phyloP scores from a whole-genome alignment of 2,113 vertebrate species.

The Campylomormyrus numenius region DNA sequence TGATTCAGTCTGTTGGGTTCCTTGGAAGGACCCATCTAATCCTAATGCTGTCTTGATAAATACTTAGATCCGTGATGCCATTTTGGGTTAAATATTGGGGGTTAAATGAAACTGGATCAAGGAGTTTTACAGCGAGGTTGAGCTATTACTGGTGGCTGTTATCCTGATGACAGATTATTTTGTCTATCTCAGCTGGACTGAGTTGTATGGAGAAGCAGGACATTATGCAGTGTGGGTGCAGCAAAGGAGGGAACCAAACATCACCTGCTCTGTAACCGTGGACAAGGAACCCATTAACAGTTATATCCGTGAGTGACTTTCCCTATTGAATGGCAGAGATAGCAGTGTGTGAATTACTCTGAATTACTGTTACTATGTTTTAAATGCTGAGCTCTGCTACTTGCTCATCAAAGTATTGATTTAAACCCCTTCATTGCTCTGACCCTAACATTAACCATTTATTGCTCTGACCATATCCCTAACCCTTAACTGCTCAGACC shows the following conservation, averaged over 20 bases:
- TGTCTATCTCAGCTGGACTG: slow-evolving; percentile 51
- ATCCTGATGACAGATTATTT: slow-evolving; percentile 17
- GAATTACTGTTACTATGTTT: background rate
- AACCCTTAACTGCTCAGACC: background rate
- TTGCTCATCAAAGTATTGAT: background rate
- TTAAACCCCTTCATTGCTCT: background rate
- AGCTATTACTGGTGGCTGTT: background rate
- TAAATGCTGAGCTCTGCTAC: background rate
- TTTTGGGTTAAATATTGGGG: background rate
- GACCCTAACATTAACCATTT: background rate
- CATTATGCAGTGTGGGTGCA: slow-evolving; percentile 58
- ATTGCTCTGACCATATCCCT: background rate
- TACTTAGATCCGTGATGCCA: background rate
- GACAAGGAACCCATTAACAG: slow-evolving; percentile 45
- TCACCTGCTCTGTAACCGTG: slow-evolving; percentile 42
- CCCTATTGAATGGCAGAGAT: background rate
- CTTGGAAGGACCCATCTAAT: background rate
- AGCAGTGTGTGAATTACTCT: background rate
- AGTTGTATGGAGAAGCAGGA: slow-evolving; percentile 56
- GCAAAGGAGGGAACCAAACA: slow-evolving; percentile 18
- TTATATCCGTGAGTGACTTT: slow-evolving; percentile 53
- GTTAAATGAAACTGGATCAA: background rate
- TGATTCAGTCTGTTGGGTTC: background rate
- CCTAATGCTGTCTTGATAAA: slow-evolving; percentile 4
- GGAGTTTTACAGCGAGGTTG: background rate